These are phyloP conservation scores for Macrophya alboannulata DNA, from an alignment of 2,888 invertebrate genomes.

Conservation along the genomic window DNA sequence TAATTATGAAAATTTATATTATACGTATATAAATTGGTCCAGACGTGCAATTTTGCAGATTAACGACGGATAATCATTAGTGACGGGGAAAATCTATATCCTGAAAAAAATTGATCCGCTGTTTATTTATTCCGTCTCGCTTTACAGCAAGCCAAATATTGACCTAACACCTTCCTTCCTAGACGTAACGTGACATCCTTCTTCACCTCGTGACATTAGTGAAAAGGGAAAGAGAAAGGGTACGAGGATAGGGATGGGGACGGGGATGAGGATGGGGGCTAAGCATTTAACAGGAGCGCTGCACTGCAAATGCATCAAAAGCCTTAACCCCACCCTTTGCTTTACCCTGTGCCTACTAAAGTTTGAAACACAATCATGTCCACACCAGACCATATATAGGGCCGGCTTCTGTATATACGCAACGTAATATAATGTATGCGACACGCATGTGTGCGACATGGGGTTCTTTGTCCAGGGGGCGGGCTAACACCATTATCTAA, in stretches of 20 bases:
- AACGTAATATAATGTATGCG: conserved; percentile 67
- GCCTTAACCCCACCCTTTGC: conserved; percentile 58
- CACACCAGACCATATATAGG: conserved; percentile 35
- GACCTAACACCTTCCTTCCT: conserved; percentile 52
- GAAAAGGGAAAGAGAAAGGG: conserved; percentile 56
- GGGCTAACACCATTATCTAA: conserved; percentile 78
- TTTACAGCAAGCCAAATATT: conserved; percentile 56
- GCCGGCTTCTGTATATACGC: conserved; percentile 33
- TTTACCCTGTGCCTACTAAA: conserved; percentile 62
- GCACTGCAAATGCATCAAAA: conserved; percentile 48
- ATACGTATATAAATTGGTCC: not conserved
- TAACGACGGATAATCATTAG: not conserved
- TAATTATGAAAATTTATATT: not conserved
- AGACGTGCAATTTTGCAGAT: not conserved
- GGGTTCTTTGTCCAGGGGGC: conserved; percentile 72
- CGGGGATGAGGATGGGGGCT: conserved; percentile 61
- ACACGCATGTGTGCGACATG: conserved; percentile 65
- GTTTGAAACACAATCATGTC: conserved; percentile 69
- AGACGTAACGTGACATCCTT: conserved; percentile 54
- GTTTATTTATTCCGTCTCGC: conserved; percentile 39
- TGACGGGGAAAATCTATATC: not conserved
- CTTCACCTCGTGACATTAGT: conserved; percentile 48
- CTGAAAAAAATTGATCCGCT: not conserved
- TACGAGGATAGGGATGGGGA: conserved; percentile 62
- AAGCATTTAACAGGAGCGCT: conserved; percentile 59